Conservation (phyloP, 2,888 invertebrate species). For the Euproctis similis region DNA sequence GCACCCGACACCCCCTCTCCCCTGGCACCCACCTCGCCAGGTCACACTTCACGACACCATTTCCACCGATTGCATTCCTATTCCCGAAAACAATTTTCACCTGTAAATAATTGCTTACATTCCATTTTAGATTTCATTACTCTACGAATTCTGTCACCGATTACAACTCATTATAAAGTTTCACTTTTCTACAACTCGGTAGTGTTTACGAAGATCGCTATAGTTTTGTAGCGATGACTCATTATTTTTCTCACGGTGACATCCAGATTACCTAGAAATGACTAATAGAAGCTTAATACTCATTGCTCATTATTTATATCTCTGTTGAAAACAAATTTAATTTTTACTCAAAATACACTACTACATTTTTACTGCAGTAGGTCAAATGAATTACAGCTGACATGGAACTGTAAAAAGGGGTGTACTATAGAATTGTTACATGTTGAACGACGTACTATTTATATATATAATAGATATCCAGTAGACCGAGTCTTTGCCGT, state of each 20-base stretch:
- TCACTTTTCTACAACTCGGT: constrained; percentile 14
- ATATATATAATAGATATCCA: constrained; percentile 68
- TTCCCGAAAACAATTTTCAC: constrained; percentile 33
- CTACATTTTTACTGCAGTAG: too few relatives aligned
- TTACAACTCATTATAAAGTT: constrained; percentile 16
- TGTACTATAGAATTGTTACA: too few relatives aligned
- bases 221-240: constrained; percentile 45
- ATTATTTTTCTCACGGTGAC: constrained; percentile 39
- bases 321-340: constrained; percentile 10
- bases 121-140: too few relatives aligned
- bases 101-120: constrained; percentile 23
- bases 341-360: too few relatives aligned
- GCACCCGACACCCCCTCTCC: constrained; percentile 49
- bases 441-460: too few relatives aligned
- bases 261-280: constrained; percentile 40
- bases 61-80: constrained; percentile 36
- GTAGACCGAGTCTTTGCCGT: constrained; percentile 60
- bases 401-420: too few relatives aligned
- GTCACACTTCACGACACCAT: constrained; percentile 64
- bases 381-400: too few relatives aligned
- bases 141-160: background rate
- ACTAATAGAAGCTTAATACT: constrained; percentile 41
- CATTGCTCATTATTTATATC: constrained; percentile 18
- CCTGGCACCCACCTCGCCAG: constrained; percentile 59
- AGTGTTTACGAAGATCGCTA: constrained; percentile 17